Percentiles rank a stretch among this genome's conserved stretches.
Evolutionary conservation across 2,797 vertebrate species (phyloP).

Genomic region (Forpus xanthops): DNA sequence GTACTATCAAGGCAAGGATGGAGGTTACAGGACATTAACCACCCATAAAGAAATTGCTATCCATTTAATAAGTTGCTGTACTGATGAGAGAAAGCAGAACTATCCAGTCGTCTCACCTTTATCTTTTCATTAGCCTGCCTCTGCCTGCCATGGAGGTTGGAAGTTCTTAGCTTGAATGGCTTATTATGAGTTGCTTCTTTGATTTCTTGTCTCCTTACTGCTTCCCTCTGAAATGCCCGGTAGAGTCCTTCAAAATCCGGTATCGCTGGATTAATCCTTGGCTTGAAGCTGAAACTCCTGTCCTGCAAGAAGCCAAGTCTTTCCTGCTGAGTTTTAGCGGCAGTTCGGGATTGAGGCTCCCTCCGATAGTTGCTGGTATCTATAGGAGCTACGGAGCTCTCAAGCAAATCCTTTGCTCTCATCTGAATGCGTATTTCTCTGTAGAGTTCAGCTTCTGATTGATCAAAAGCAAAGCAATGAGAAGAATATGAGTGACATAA

Average conservation of each 20-base stretch:
- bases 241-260: conserved; percentile 89
- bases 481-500: background rate
- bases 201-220: conserved; percentile 70
- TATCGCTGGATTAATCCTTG: conserved; percentile 82
- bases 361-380: conserved; percentile 32
- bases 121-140: conserved; percentile 63
- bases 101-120: conserved; percentile 69
- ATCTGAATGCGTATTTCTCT: conserved; percentile 80
- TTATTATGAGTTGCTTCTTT: conserved; percentile 83
- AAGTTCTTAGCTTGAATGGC: conserved; percentile 88
- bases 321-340: conserved; percentile 78
- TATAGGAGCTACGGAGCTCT: conserved; percentile 69
- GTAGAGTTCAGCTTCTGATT: conserved; percentile 80
- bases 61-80: background rate
- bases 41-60: background rate
- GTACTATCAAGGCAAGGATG: background rate
- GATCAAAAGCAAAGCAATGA: conserved; percentile 51
- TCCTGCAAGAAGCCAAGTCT: conserved; percentile 85
- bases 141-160: conserved; percentile 72
- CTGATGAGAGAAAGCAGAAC: background rate
- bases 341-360: conserved; percentile 65
- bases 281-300: conserved; percentile 83
- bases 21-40: background rate
- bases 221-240: conserved; percentile 83
- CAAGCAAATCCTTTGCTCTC: conserved; percentile 79